Evolutionary conservation across 2,888 invertebrate genomes (phyloP), one percentile per base, ranked within the genome.

Genomic region (Mythimna ferrago): DNA sequence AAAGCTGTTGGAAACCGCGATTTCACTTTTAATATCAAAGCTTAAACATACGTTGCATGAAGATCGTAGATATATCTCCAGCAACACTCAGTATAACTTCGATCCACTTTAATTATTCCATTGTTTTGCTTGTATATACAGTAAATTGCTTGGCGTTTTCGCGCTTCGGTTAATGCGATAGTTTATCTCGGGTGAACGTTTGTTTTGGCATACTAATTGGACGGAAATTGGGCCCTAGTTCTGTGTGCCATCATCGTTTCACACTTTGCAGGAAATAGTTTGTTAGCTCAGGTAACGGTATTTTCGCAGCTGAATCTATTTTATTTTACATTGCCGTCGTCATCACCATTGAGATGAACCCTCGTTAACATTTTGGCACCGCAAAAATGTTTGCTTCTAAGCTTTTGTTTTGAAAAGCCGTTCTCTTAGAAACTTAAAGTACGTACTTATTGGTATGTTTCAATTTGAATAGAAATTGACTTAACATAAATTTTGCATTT

Each of bases 121-220:
- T 80, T 81, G 82, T 80, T 82, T 83, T 83, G 76, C 73, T 75
- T 76, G 70, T 80, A 66, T 73, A 64, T 68, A 75, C 61, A 73
- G 74, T 73, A 77, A 79, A 80, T 81, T 80, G 66, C 68, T 81
- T 69, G 53, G 79, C 68, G 44, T 81, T 80, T 76, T 81, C 76
- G 68, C 76, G 77, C 75, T 77, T 77, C 77, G 57, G 67, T 73
- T 78, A 73, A 76, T 79, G 63, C 62, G 71, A 80, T 75, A 79
- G 81, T 84, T 83, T 84, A 83, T 83, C 80, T 82, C 64, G 64
- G 67, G 68, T 71, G 67, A 62, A 61, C 63, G 85, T 85, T 85
- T 82, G 76, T 77, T 84, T 84, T 84, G 82, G 76, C 71, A 70
- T 84, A 69, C 78, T 82, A 84, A 84, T 84, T 78, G 75, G 60